These are phyloP conservation scores for Papilio dardanus DNA, from an alignment of 1,140 invertebrate species.

Conservation along the genomic window DNA sequence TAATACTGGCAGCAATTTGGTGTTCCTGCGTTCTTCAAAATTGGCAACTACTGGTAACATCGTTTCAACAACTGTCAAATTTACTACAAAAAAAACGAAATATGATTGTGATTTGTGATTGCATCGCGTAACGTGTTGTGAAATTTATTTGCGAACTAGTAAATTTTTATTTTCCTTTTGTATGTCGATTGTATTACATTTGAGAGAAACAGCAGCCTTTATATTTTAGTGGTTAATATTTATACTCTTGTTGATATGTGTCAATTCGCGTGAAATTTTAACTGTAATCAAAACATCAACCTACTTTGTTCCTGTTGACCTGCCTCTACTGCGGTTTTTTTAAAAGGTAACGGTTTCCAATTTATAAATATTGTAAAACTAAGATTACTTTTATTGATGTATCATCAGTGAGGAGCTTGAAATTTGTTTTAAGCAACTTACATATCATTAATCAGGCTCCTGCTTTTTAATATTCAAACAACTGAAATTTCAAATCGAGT, in stretches of 20 bases:
- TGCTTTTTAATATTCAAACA: not conserved
- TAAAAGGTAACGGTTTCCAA: constrained; percentile 74
- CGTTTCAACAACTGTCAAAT: constrained; percentile 48
- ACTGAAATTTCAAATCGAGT: not conserved
- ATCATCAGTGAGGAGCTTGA: not conserved
- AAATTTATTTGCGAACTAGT: constrained; percentile 64
- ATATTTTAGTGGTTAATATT: constrained; percentile 64
- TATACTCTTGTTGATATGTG: constrained; percentile 56
- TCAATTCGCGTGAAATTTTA: constrained; percentile 59
- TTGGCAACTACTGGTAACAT: not conserved
- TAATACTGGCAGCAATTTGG: not conserved
- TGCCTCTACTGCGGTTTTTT: constrained; percentile 70
- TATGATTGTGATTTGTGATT: constrained; percentile 61
- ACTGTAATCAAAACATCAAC: constrained; percentile 60
- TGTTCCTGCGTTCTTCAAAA: not conserved
- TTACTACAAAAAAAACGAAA: constrained; percentile 61
- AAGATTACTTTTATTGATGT: constrained; percentile 28
- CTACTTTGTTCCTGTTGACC: constrained; percentile 76
- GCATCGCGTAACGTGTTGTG: constrained; percentile 68
- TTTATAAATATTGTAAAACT: constrained; percentile 45
- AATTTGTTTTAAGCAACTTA: not conserved
- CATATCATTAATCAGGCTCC: not conserved
- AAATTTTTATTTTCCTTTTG: constrained; percentile 63
- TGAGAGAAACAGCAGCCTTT: constrained; percentile 56
- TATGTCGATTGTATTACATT: constrained; percentile 56